Percentiles rank a stretch among this genome's conserved stretches.
phyloP scores from a whole-genome alignment of 2,797 vertebrate species.

The Aselliscus stoliczkanus region DNA sequence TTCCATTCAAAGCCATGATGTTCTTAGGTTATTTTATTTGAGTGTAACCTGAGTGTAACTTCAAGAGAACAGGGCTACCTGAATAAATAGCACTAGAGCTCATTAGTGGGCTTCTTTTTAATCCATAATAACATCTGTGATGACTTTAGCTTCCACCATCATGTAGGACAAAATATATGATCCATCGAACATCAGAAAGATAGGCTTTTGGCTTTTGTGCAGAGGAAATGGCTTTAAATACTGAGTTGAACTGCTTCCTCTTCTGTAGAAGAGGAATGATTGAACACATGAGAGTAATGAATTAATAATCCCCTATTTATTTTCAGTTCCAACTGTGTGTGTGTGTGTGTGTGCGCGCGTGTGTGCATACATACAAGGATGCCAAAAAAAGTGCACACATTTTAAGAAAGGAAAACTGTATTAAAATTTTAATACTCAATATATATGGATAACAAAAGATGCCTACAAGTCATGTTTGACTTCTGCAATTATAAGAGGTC shows the following conservation, averaged over 20 bases:
- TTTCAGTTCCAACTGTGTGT: background rate
- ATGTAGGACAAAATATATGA: background rate
- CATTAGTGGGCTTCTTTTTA: background rate
- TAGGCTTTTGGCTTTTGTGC: background rate
- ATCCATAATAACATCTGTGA: conserved; percentile 4
- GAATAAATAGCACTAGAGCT: background rate
- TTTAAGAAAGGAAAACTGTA: too few species aligned
- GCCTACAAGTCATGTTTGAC: too few species aligned
- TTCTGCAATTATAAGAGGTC: too few species aligned
- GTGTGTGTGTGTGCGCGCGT: too few species aligned
- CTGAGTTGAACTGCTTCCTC: background rate
- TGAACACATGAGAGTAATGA: background rate
- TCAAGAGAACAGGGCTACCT: background rate
- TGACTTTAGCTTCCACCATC: conserved; percentile 35
- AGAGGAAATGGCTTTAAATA: background rate
- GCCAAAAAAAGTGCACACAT: too few species aligned
- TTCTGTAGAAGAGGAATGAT: background rate
- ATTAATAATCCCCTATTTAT: background rate
- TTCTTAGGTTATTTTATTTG: background rate
- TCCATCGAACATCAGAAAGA: background rate
- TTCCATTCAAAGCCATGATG: background rate
- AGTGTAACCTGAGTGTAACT: background rate
- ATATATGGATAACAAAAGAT: too few species aligned
- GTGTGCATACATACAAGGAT: background rate
- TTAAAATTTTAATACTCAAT: too few species aligned